Evolutionary conservation across 2,113 vertebrate species (phyloP), one percentile per base, ranked within the genome.

Genomic region (Rhea pennata): DNA sequence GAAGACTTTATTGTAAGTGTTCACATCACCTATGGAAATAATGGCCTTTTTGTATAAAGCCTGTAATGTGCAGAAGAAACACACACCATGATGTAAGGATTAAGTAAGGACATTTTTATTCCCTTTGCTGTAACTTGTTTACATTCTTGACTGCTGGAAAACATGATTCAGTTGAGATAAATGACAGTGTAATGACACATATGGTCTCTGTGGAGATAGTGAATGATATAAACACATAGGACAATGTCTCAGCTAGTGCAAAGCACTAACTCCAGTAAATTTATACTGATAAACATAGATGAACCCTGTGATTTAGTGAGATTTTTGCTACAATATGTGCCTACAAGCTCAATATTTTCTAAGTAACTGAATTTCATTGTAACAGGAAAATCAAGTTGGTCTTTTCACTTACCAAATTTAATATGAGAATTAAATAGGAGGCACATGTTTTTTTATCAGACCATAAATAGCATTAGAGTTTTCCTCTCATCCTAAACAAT

Each of bases 1-100:
- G 80, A 31, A 90, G 79, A 54, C 76, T 17, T 14, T 84, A 93
- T 88, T 66, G 97, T 29, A 50, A 83, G 23, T 13, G 65, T 90
- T 96, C 86, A 82, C 19, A 84, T 69, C 91, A 71, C 61, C 78
- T 65, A n/a, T 17, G 72, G 80, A 84, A 88, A 53, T 69, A 93
- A 39, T 22, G 23, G 33, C 36, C 39, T 40, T 56, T 29, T 44
- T 36, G 50, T 12, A 13, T 22, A 8, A 1, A 22, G 44, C 31
- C 54, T 74, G 40, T 42, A 69, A 40, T 3, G 58, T 42, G 77
- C 36, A n/a, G 44, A 67, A 74, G 61, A 88, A 85, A 86, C 16
- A 15, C 8, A 8, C 36, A 65, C 29, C 33, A 31, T 33, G 40
- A 73, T 50, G 54, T 31, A 53, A 40, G 24, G 65, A 75, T 4